Evolutionary conservation across 2,888 invertebrate genomes (phyloP).

Genomic region (Cephus nigrinus): DNA sequence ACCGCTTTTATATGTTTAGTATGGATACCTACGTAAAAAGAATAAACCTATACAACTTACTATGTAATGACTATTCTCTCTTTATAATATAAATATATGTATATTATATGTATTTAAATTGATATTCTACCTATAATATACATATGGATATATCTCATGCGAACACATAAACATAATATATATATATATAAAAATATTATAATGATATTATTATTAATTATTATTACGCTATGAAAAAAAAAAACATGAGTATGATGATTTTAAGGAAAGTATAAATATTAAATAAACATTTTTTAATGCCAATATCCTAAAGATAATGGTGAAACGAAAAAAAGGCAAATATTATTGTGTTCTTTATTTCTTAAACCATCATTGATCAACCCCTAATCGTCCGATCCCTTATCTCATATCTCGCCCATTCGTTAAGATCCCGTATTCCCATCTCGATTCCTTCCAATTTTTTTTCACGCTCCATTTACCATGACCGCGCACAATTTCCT

Average conservation of each 20-base stretch:
- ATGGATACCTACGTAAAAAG: slow-evolving; percentile 36
- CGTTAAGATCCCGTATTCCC: background rate
- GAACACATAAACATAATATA: slow-evolving; percentile 57
- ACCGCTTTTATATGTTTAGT: slow-evolving; percentile 65
- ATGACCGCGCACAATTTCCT: background rate
- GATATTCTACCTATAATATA: slow-evolving; percentile 34
- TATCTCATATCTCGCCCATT: background rate
- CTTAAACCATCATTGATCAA: background rate
- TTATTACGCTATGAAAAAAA: slow-evolving; percentile 53
- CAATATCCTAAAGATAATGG: slow-evolving; percentile 62
- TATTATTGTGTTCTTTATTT: slow-evolving; percentile 28
- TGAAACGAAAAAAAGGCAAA: slow-evolving; percentile 50
- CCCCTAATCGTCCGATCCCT: slow-evolving; percentile 4
- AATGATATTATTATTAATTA: slow-evolving; percentile 43
- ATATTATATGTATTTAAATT: slow-evolving; percentile 12
- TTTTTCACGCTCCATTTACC: background rate
- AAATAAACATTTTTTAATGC: slow-evolving; percentile 65
- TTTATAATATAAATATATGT: slow-evolving; percentile 56
- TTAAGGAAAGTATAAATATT: slow-evolving; percentile 66
- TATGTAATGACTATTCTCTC: slow-evolving; percentile 59
- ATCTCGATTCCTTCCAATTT: background rate
- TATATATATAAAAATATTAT: slow-evolving; percentile 50
- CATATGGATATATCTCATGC: slow-evolving; percentile 32
- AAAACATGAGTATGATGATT: slow-evolving; percentile 62
- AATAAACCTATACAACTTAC: slow-evolving; percentile 40